Conservation (phyloP, 2,888 invertebrate genomes). For the Rhingia campestris region DNA sequence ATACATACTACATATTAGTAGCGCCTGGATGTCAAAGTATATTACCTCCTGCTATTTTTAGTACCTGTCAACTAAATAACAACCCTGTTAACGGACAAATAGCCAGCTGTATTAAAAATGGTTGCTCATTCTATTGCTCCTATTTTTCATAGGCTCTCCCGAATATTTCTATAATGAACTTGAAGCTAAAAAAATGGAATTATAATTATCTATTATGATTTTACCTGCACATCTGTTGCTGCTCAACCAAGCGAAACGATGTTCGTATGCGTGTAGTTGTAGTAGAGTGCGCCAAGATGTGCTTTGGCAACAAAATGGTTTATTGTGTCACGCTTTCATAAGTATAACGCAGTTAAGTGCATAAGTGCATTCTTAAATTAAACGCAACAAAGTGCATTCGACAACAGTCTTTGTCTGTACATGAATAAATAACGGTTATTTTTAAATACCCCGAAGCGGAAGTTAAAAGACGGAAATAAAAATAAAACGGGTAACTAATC, state of each 20-base stretch:
- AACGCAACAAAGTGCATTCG: not conserved
- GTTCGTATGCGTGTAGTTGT: not conserved
- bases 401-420: not conserved
- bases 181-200: not conserved
- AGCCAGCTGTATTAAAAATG: conserved; percentile 23
- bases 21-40: conserved; percentile 55
- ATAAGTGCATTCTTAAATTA: not conserved
- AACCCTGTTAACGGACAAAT: conserved; percentile 44
- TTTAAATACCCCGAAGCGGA: not conserved
- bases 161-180: conserved; percentile 3
- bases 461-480: not conserved
- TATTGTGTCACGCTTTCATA: not conserved
- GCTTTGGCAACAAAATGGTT: not conserved
- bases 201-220: not conserved
- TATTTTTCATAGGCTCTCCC: not conserved
- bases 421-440: not conserved
- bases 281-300: not conserved
- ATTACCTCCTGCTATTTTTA: conserved; percentile 66
- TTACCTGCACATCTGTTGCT: not conserved
- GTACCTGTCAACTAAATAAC: conserved; percentile 51
- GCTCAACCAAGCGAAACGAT: not conserved
- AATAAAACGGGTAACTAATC: not conserved
- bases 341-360: not conserved
- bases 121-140: not conserved
- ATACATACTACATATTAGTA: conserved; percentile 49